Evolutionary conservation across 2,888 invertebrate genomes (phyloP), one percentile per base, ranked within the genome.

Genomic region (Drosophila mimetica): DNA sequence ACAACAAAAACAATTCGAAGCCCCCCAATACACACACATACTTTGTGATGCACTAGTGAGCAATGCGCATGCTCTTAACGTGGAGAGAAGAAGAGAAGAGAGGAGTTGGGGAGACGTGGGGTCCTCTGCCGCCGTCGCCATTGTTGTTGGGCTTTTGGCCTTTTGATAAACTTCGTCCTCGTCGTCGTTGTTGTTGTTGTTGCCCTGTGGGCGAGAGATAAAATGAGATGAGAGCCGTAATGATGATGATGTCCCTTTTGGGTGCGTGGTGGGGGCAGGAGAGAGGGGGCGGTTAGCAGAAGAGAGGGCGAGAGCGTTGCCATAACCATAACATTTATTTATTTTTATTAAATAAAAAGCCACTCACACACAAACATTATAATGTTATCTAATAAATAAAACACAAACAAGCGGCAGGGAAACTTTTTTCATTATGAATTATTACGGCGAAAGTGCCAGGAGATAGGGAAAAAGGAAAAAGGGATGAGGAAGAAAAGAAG

Each of bases 91-190:
- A 13, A 22, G 32, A 13, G 25, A 13, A 22, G 30, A 11, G 28
- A 28, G 25, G 13, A 57, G 50, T 52, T 53, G 28, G 8, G 4
- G 2, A 9, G n/a, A 63, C 59, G 65, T 6, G 55, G 55, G 47
- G 51, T 50, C 32, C 67, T 34, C 42, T 65, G 57, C 46, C 47
- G 41, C 22, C 66, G 48, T 41, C 48, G 71, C 84, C 85, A 75
- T 86, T 78, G 82, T 76, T 76, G 72, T 64, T 64, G 63, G 34
- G 42, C 70, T 34, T 44, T 44, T 79, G 72, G 73, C 75, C 77
- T 77, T 88, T 89, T 89, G 90, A 89, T 90, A 89, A 90, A 89
- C 90, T 89, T 90, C 86, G 74, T 75, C 77, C 74, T 63, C 41
- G 25, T 37, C 34, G 32, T 41, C 44, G 42, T 48, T 48, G 48